Evolutionary conservation across 2,797 vertebrate genomes (phyloP), one percentile per base, ranked within the genome.

Genomic region (Odontamblyopus lacepedii): DNA sequence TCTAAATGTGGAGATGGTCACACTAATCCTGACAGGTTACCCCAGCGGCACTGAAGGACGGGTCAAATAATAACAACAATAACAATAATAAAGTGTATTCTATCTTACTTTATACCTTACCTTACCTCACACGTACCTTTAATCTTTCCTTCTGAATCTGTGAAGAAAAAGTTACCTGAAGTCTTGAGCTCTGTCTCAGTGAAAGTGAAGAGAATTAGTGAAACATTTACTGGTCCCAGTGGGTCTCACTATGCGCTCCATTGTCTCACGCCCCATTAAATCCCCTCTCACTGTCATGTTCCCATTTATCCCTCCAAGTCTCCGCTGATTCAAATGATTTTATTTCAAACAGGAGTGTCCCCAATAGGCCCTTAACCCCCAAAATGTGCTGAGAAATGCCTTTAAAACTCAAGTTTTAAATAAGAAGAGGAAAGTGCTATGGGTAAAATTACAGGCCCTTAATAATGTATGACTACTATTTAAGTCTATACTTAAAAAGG

Each of bases 271-370:
- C 50, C 64, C 64, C 8, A 66, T 66, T 66, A 66, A 51, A 66
- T 66, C 18, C 44, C 29, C 18, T 66, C 44, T 66, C 64, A 50
- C 64, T 66, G 44, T 48, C 15, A 66, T 66, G 64, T 66, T 66
- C 64, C 44, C 64, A 51, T 66, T 66, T 29, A 65, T 65, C 38
- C 41, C 23, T 63, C 63, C 13, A 38, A 18, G 44, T 29, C 44
- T 51, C 41, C 51, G 64, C 64, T 66, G 64, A 66, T 66, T 66
- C 64, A 66, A 51, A 66, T 51, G 64, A 66, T 66, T 66, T 66
- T 66, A 66, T 66, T 44, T 66, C 6, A 29, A 64, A 63, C 62
- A 41, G 62, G 35, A 64, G 64, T 48, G 41, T 65, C 41, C 63
- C 62, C 23, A 5, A 29, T 30, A 6, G 64, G 16, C 26, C 26